These are phyloP conservation scores for Ctenomys sociabilis DNA, from an alignment of 2,113 vertebrate species.

Conservation along the genomic window DNA sequence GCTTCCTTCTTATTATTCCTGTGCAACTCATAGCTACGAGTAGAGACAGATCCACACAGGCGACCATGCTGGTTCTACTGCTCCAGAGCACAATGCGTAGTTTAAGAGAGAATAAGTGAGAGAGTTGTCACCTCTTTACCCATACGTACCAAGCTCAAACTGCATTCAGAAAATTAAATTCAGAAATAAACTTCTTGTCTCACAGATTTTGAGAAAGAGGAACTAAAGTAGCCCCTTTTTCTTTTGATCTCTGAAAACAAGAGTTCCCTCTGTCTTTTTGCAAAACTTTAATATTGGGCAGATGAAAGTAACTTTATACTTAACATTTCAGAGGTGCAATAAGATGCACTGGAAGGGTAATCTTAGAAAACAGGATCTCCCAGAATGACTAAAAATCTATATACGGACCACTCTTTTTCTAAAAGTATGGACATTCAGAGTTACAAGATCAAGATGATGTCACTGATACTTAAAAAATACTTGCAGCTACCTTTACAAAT, in stretches of 20 bases:
- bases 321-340: slow-evolving; percentile 17
- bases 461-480: background rate
- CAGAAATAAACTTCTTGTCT: slow-evolving; percentile 36
- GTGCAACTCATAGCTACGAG: background rate
- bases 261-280: background rate
- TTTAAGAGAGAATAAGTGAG: background rate
- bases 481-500: background rate
- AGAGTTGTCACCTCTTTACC: background rate
- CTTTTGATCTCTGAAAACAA: slow-evolving; percentile 54
- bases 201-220: slow-evolving; percentile 43
- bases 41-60: slow-evolving; percentile 57
- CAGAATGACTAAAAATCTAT: background rate
- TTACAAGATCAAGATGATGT: background rate
- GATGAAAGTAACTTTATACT: background rate
- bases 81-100: slow-evolving; percentile 25
- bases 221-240: slow-evolving; percentile 29
- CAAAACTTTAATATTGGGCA: background rate
- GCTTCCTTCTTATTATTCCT: slow-evolving; percentile 22
- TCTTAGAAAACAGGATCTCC: background rate
- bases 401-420: background rate
- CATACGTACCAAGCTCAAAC: background rate
- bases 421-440: background rate
- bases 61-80: slow-evolving; percentile 63
- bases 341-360: background rate
- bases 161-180: slow-evolving; percentile 12